phyloP scores from a whole-genome alignment of 2,797 vertebrate species.

The Cetoscarus ocellatus region DNA sequence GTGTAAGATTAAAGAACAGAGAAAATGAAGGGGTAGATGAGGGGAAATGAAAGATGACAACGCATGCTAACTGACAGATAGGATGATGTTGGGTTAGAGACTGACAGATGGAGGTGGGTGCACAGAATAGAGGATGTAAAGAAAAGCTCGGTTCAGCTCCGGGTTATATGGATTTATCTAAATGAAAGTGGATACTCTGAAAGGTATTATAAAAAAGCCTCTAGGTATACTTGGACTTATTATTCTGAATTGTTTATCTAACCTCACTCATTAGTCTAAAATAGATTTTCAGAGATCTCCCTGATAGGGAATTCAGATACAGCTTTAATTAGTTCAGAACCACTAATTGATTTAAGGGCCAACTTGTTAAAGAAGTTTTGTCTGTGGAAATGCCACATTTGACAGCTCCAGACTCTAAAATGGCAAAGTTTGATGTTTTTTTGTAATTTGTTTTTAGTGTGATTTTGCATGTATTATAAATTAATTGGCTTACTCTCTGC shows the following conservation, averaged over 20 bases:
- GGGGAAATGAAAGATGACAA: constrained; percentile 4
- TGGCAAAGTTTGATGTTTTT: not conserved
- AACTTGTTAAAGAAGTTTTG: constrained; percentile 3
- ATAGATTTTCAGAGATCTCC: too few species aligned
- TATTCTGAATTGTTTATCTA: not conserved
- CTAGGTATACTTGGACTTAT: not conserved
- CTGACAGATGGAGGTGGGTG: constrained; percentile 1
- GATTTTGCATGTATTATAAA: too few species aligned
- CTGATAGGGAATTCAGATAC: not conserved
- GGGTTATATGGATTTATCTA: not conserved
- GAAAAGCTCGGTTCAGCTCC: not conserved
- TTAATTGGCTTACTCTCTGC: too few species aligned
- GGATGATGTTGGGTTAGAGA: constrained; percentile 2
- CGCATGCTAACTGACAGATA: not conserved
- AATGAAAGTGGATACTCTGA: not conserved
- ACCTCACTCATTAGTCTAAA: not conserved
- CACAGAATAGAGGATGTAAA: not conserved
- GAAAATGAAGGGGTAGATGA: not conserved
- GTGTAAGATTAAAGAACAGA: constrained; percentile 1
- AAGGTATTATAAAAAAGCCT: not conserved
- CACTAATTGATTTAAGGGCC: not conserved
- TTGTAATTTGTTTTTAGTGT: too few species aligned
- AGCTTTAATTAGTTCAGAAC: too few species aligned
- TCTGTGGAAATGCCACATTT: not conserved
- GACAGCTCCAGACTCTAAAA: not conserved